Percentiles rank a stretch among this genome's conserved stretches.
Conservation (phyloP, 2,113 vertebrate species). For the Labrus mixtus region DNA sequence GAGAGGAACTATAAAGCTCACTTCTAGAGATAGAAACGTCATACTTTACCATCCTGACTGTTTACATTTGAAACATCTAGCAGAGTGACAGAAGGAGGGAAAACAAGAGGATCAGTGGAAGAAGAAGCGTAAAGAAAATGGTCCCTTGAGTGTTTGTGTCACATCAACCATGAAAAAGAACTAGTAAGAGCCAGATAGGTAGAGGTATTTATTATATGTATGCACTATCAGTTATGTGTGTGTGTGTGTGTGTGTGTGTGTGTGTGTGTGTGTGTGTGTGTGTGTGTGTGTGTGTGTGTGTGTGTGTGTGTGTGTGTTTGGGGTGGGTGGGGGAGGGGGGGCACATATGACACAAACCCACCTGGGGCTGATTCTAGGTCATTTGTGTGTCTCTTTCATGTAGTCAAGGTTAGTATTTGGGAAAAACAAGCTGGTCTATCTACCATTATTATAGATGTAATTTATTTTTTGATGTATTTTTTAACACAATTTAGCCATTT, state of each 20-base stretch:
- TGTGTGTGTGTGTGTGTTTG: too few species aligned
- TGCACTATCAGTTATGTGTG: constrained; percentile 32
- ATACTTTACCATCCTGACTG: constrained; percentile 1
- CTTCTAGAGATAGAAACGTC: background rate
- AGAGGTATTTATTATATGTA: constrained; percentile 55
- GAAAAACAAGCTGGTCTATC: background rate
- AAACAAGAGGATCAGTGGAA: background rate
- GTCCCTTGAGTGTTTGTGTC: constrained; percentile 45
- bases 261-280: too few species aligned
- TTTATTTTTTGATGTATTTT: too few species aligned
- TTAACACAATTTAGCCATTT: too few species aligned
- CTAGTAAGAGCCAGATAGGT: constrained; percentile 27
- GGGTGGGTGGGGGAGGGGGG: constrained; percentile 14
- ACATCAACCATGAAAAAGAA: constrained; percentile 34
- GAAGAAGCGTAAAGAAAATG: constrained; percentile 41
- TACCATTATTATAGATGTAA: background rate
- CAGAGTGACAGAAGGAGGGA: background rate
- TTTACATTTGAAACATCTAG: constrained; percentile 48
- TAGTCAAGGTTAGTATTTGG: constrained; percentile 30
- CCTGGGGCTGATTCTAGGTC: constrained; percentile 41
- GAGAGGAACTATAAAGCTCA: background rate
- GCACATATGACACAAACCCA: background rate
- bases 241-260: too few species aligned
- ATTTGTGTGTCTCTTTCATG: constrained; percentile 30
- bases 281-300: background rate